Evolutionary conservation across 2,888 invertebrate species (phyloP).

Genomic region (Chrysina gloriosa): DNA sequence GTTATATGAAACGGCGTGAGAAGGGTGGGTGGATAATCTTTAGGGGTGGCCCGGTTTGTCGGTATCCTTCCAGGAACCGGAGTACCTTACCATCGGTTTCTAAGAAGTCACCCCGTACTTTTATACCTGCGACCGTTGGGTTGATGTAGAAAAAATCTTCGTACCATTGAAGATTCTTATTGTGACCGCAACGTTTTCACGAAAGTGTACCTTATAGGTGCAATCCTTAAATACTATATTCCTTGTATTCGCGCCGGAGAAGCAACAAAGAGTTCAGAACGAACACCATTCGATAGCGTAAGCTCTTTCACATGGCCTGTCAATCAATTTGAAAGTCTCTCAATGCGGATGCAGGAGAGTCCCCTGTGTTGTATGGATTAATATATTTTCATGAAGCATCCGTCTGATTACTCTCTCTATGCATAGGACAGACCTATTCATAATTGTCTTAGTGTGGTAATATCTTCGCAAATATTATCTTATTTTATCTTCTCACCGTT

Average conservation of each 20-base stretch:
- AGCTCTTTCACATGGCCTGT: constrained; percentile 47
- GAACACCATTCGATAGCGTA: constrained; percentile 44
- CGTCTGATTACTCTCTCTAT: neutral
- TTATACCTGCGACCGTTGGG: constrained; percentile 47
- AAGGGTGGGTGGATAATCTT: constrained; percentile 40
- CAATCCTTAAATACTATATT: constrained; percentile 23
- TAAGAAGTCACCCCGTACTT: constrained; percentile 50
- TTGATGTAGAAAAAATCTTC: constrained; percentile 44
- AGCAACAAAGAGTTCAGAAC: constrained; percentile 47
- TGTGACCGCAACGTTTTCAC: constrained; percentile 16
- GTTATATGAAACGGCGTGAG: constrained; percentile 49
- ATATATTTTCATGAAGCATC: constrained; percentile 28
- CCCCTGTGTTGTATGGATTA: constrained; percentile 37
- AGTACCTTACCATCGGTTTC: constrained; percentile 43
- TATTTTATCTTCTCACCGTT: too few relatives aligned
- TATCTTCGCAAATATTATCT: too few relatives aligned
- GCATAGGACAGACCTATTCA: too few relatives aligned
- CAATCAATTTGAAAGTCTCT: constrained; percentile 44
- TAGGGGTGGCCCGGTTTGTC: constrained; percentile 42
- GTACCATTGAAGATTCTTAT: constrained; percentile 28
- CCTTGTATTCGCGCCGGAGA: constrained; percentile 13
- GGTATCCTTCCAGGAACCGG: constrained; percentile 45
- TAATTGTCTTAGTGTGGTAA: too few relatives aligned
- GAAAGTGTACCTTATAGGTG: constrained; percentile 24
- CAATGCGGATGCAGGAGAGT: constrained; percentile 39